Evolutionary conservation across 2,797 vertebrate genomes (phyloP).

Genomic region (Rachycentron canadum): DNA sequence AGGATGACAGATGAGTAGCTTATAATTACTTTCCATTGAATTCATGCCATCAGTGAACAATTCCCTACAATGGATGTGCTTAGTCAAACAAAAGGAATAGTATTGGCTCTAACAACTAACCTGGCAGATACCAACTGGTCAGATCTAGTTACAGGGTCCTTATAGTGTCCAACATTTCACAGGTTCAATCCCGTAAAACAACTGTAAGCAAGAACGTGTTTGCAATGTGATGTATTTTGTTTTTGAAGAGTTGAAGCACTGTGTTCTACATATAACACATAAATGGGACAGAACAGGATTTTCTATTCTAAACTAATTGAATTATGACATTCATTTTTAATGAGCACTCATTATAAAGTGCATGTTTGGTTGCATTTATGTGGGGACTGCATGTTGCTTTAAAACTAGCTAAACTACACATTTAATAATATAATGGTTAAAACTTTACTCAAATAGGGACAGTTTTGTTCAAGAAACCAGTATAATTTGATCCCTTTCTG

Average conservation of each 20-base stretch:
- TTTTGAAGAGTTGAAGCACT: not conserved
- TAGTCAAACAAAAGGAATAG: constrained; percentile 5
- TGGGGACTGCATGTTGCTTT: not conserved
- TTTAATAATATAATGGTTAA: not conserved
- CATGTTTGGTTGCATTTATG: not conserved
- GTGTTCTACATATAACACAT: not conserved
- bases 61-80: constrained; percentile 1
- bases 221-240: not conserved
- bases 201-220: not conserved
- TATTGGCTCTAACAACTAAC: not conserved
- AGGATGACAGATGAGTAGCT: constrained; percentile 21
- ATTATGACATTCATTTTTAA: not conserved
- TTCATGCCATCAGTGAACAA: constrained; percentile 21
- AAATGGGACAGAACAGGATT: not conserved
- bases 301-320: not conserved
- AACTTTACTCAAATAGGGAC: not conserved
- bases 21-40: constrained; percentile 26
- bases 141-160: not conserved
- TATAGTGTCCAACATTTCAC: not conserved
- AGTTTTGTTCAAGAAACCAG: not conserved
- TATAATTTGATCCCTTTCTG: not conserved
- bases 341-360: not conserved
- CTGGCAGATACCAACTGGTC: not conserved
- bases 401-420: not conserved
- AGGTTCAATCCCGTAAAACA: not conserved